Evolutionary conservation across 1,140 invertebrate species (phyloP), one percentile per base, ranked within the genome.

Genomic region (Drosophila gunungcola): DNA sequence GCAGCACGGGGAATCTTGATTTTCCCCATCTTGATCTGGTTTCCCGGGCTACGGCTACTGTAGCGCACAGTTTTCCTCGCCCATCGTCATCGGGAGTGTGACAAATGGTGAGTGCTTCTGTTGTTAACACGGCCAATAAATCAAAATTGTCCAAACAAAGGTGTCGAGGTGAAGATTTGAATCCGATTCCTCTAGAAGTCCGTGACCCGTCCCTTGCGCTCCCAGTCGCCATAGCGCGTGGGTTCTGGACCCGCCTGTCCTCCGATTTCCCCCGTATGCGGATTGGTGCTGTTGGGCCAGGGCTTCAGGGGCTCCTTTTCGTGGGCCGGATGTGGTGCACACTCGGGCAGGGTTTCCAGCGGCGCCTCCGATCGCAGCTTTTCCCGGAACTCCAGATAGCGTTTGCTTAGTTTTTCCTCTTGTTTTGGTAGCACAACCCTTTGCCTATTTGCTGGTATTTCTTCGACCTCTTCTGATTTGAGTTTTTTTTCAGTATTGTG

Each of bases 191-290:
- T n/a, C 16, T 45, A 86, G 72, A 86, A 89, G 43, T 88, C 80
- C 9, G 97, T 95, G 11, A 99, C 98, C 91, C 98, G 94, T 62
- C 99, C 99, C 93, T 99, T 99, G 73, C 98, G 94, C 92, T 99
- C 99, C 99, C 99, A 99, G 94, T 99, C 99, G 4, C 98, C 99
- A 93, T 99, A 99, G 78, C 99, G 94, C 34, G 99, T 99, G 34
- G 99, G 99, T 94, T 99, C 99, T 3, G 98, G 99, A 21, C 99
- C 99, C 88, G 95, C 94, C 9, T 99, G 99, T 10, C 99, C 99
- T 68, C 97, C 97, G 54, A 91, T 79, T 74, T 92, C 90, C 13
- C 91, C 99, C 16, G 98, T 99, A 64, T 95, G 80, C 7, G 98
- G 98, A 93, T 99, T 99, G 7, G 93, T 96, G 81, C 97, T 95